These are phyloP conservation scores for Calidris pygmaea DNA, from an alignment of 2,113 vertebrate genomes.

Conservation along the genomic window DNA sequence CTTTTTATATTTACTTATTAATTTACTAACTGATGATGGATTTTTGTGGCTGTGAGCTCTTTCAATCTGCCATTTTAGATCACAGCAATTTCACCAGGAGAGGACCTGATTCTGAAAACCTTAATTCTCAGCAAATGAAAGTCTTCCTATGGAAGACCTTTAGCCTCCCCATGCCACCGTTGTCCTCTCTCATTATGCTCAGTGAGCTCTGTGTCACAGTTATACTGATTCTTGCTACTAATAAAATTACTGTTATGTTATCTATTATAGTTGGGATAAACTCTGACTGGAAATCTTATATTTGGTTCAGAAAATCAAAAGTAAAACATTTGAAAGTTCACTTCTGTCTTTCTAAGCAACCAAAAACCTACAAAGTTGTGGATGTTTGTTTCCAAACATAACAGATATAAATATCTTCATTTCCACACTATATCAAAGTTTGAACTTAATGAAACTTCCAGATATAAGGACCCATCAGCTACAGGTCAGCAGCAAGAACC, in stretches of 20 bases:
- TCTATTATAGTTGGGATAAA: background rate
- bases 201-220: background rate
- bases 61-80: background rate
- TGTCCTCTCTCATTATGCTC: background rate
- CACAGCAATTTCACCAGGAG: background rate
- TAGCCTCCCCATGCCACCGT: no score
- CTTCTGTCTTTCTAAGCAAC: background rate
- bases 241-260: background rate
- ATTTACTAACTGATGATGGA: background rate
- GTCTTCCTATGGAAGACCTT: background rate
- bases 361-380: background rate
- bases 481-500: background rate
- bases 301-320: background rate
- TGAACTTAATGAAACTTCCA: background rate
- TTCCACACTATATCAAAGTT: background rate
- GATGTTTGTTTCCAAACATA: background rate
- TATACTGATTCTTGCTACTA: background rate
- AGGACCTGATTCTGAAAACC: background rate
- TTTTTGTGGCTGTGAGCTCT: background rate
- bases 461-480: background rate
- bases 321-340: background rate
- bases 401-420: background rate
- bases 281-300: background rate
- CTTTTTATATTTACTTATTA: slow-evolving; percentile 21
- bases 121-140: background rate